Conservation (phyloP, 1,140 invertebrate genomes). For the Sitodiplosis mosellana region DNA sequence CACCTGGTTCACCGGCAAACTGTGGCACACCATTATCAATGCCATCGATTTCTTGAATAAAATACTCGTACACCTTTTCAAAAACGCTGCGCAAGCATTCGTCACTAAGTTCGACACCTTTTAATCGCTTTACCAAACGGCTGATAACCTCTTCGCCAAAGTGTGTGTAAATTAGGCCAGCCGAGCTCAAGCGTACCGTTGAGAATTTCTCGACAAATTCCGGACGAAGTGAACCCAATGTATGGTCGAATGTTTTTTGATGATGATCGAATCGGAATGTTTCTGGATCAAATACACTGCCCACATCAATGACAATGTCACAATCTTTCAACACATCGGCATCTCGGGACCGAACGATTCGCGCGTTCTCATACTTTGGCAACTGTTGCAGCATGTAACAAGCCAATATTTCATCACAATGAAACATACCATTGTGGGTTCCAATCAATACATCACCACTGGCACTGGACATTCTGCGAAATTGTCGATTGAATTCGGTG, state of each 20-base stretch:
- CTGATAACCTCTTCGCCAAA: conserved; percentile 72
- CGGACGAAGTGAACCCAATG: conserved; percentile 22
- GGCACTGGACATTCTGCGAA: no score
- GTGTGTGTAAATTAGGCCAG: conserved; percentile 82
- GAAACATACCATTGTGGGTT: conserved; percentile 69
- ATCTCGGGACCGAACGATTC: conserved; percentile 56
- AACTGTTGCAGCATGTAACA: conserved; percentile 77
- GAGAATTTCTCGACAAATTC: conserved; percentile 1
- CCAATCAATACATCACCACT: conserved; percentile 35
- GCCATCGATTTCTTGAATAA: conserved; percentile 89
- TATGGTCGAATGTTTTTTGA: conserved; percentile 52
- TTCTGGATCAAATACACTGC: conserved; percentile 63
- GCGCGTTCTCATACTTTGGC: conserved; percentile 60
- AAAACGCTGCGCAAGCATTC: conserved; percentile 44
- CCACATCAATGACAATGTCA: conserved; percentile 94
- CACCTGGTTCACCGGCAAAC: conserved; percentile 51
- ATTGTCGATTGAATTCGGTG: no score
- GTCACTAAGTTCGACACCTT: conserved; percentile 26
- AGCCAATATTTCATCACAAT: conserved; percentile 91
- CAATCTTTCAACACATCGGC: conserved; percentile 50
- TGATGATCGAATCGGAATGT: conserved; percentile 86
- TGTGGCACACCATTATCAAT: conserved; percentile 89
- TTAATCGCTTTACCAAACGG: conserved; percentile 28
- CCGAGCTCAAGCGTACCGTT: conserved; percentile 63
- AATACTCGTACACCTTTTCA: conserved; percentile 69